Base-by-base conservation (phyloP, 2,797 vertebrate species). In the Triplophysa bombifrons region DNA sequence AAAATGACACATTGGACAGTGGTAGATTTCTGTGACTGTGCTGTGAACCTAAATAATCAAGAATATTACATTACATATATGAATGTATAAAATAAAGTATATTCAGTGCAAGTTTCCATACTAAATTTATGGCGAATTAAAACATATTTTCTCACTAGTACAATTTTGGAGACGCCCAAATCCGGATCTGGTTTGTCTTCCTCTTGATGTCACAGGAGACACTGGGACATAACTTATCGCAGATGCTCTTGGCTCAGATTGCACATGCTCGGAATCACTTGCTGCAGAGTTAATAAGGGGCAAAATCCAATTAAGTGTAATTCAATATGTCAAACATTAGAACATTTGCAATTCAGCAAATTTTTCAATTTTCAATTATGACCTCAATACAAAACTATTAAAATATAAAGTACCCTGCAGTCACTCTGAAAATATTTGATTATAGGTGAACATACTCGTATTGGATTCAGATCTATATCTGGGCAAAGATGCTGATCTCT, bases 371-470 rank as follows among this genome's bases (percentile, higher is more conserved):
- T 48, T 48, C 12, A 0, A 19, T 51, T 14, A 51, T 51, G 17
- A 51, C 17, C 16, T 38, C 34, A 38, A 38, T 38, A 38, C 1
- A 38, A 38, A 38, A 38, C 34, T 7, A 38, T 38, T 38, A 6
- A 38, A 38, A 38, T 38, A 38, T 34, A 34, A 10, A 8, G 10
- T 11, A 53, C 6, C 30, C 11, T 41, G 53, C 50, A 19, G 46
- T 56, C 38, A 76, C 20, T 19, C 38, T 38, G 38, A 2, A 34
- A 30, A 48, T 2, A 72, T 27, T 41, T 14, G 17, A 17, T 50
- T 10, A 4, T 19, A 75, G 14, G 3, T 74, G 56, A 64, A 88
- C 94, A 92, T 82, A 96, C 96, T 80, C 76, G 58, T 65, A 17
- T 90, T 78, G 60, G 74, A 72, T 27, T 84, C 88, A 0, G 75